These are phyloP conservation scores for Creontiades dilutus DNA, from an alignment of 2,888 invertebrate species.

Conservation along the genomic window DNA sequence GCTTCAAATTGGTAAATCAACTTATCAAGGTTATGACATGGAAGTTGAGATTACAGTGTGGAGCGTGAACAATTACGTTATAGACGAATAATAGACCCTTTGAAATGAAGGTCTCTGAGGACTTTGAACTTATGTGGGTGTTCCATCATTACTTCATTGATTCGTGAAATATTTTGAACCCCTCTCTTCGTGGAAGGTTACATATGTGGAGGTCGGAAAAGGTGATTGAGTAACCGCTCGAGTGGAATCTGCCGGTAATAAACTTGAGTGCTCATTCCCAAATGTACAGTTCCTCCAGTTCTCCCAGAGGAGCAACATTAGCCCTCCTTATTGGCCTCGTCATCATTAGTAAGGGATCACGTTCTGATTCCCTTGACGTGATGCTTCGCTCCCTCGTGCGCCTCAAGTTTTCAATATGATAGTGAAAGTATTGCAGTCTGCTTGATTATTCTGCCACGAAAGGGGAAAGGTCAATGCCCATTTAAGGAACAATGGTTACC, in stretches of 20 bases:
- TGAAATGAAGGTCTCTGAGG: no score
- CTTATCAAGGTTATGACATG: no score
- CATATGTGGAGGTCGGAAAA: background rate
- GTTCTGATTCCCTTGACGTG: slow-evolving; percentile 17
- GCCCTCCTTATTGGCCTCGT: slow-evolving; percentile 27
- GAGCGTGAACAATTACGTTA: no score
- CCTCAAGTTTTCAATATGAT: background rate
- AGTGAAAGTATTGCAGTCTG: slow-evolving; percentile 3
- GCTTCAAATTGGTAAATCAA: no score
- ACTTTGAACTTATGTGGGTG: no score
- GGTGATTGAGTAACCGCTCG: slow-evolving; percentile 23
- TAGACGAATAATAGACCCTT: no score
- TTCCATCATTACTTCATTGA: no score
- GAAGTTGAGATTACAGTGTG: no score
- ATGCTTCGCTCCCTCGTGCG: background rate
- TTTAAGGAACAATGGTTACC: no score
- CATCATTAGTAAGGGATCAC: slow-evolving; percentile 13
- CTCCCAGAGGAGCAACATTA: slow-evolving; percentile 4
- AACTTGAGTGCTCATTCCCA: slow-evolving; percentile 7
- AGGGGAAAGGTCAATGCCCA: no score
- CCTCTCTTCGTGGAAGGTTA: background rate
- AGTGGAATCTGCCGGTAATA: slow-evolving; percentile 28
- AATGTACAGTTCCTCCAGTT: background rate
- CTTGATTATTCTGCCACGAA: no score
- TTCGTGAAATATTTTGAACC: background rate